A percentile compares a stretch with the other conserved stretches of the same genome.
These are phyloP conservation scores for Panulirus ornatus DNA, from an alignment of 1,140 invertebrate genomes.

Conservation along the genomic window DNA sequence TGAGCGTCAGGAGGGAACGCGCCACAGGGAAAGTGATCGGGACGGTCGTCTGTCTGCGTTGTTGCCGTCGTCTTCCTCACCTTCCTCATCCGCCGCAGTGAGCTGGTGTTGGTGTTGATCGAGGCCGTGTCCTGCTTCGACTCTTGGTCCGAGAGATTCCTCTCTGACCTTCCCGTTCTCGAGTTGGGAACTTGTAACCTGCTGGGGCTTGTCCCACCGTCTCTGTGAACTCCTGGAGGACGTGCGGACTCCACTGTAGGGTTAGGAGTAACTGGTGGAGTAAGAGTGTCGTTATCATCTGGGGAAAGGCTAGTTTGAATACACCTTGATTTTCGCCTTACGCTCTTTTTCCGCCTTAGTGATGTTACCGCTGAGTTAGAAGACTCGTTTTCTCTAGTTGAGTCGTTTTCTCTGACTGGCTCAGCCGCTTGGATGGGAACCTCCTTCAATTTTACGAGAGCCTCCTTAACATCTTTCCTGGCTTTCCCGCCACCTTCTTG, in stretches of 20 bases:
- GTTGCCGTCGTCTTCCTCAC: constrained; percentile 47
- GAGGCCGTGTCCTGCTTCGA: background rate
- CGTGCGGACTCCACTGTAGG: background rate
- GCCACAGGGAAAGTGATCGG: background rate
- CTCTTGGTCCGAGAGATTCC: background rate
- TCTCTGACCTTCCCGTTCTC: background rate
- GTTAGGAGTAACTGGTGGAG: background rate
- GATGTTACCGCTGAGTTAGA: constrained; percentile 32
- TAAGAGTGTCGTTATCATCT: background rate
- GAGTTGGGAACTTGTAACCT: background rate
- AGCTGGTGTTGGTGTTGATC: constrained; percentile 45
- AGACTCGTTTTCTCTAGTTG: constrained; percentile 23
- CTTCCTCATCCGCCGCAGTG: constrained; percentile 51
- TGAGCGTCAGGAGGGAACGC: background rate
- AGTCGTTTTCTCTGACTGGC: background rate
- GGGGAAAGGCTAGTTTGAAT: constrained; percentile 25
- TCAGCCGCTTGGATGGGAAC: background rate
- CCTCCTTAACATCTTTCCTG: constrained; percentile 17
- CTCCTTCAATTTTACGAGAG: background rate
- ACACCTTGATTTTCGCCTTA: constrained; percentile 34
- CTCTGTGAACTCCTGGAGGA: background rate
- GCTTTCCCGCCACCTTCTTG: background rate
- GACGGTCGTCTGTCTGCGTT: constrained; percentile 50
- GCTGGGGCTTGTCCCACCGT: background rate
- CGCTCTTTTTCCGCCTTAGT: constrained; percentile 18